These are phyloP conservation scores for Squalus acanthias DNA, from an alignment of 2,797 vertebrate genomes.

Conservation along the genomic window DNA sequence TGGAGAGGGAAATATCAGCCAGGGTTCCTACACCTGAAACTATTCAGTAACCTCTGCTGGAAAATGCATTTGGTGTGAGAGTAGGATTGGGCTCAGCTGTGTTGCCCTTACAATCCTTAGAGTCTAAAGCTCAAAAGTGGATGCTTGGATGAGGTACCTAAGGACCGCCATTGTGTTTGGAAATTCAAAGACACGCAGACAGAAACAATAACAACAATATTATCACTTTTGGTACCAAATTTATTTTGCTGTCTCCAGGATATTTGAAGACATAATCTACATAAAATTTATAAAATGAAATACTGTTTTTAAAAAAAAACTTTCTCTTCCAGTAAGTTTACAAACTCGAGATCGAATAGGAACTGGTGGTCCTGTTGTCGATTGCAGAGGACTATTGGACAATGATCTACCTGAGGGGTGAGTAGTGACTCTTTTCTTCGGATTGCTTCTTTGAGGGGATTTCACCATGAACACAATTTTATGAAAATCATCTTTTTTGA, in stretches of 20 bases:
- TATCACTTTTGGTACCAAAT: neutral
- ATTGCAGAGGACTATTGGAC: constrained; percentile 90
- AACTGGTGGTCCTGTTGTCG: constrained; percentile 87
- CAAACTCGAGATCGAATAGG: constrained; percentile 93
- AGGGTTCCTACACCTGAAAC: neutral
- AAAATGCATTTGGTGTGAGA: neutral
- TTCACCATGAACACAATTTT: neutral
- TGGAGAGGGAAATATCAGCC: neutral
- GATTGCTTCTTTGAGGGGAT: neutral
- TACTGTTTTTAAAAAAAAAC: too few relatives aligned
- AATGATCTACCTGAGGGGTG: constrained; percentile 80
- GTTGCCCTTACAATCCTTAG: neutral
- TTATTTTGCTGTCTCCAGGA: neutral
- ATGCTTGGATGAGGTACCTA: neutral
- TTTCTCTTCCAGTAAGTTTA: constrained; percentile 77
- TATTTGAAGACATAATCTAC: neutral
- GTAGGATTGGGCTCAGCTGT: neutral
- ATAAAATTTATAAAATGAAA: neutral
- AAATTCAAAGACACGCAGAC: neutral
- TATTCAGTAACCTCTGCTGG: neutral
- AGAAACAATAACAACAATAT: neutral
- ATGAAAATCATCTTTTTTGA: neutral
- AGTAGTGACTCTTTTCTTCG: constrained; percentile 46
- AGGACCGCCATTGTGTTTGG: neutral
- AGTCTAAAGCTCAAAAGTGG: neutral